A percentile compares a stretch with the other conserved stretches of the same genome.
Conservation (phyloP, 2,888 invertebrate genomes). For the Brachynemurus nebulosus region DNA sequence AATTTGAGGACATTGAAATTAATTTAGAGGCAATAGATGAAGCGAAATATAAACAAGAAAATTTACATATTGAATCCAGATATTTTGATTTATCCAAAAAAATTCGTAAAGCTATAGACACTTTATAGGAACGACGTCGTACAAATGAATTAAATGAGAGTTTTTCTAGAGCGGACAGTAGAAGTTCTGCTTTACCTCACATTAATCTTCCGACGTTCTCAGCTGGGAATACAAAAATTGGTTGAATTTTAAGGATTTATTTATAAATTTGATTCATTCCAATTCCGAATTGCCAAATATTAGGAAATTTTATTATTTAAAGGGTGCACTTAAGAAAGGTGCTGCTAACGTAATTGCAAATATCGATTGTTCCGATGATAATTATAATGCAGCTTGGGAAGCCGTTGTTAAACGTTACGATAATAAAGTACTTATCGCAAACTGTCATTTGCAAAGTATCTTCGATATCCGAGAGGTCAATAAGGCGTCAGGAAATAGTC, state of each 20-base stretch:
- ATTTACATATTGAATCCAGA: too few relatives aligned
- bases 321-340: background rate
- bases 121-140: background rate
- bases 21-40: background rate
- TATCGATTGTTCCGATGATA: conserved; percentile 1
- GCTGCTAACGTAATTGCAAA: background rate
- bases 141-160: background rate
- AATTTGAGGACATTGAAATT: background rate
- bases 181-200: background rate
- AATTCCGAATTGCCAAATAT: background rate
- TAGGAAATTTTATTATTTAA: background rate
- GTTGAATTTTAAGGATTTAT: too few relatives aligned
- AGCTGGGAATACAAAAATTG: background rate
- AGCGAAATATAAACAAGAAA: background rate
- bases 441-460: background rate
- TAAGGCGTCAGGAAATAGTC: too few relatives aligned
- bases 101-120: background rate
- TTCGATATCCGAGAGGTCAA: too few relatives aligned
- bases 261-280: too few relatives aligned
- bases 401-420: background rate
- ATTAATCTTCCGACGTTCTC: background rate
- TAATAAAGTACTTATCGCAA: background rate
- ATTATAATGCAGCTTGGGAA: background rate
- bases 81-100: background rate
- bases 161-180: background rate